Conservation (phyloP, 1,140 invertebrate genomes). For the Hyles euphorbiae region DNA sequence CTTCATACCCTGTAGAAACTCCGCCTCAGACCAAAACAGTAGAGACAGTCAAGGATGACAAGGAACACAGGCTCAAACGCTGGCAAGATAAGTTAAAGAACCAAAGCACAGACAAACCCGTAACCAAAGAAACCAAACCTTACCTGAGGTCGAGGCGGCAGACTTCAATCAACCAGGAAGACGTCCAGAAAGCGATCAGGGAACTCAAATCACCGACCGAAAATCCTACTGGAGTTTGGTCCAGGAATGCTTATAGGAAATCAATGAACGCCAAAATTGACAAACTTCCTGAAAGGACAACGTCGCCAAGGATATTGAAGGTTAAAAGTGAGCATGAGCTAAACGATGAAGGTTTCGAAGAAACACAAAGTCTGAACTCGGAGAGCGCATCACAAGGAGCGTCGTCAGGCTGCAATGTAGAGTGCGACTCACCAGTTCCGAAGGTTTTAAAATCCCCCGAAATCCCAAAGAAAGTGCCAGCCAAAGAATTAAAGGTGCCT, state of each 20-base stretch:
- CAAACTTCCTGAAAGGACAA: conserved; percentile 41
- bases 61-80: conserved; percentile 78
- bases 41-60: conserved; percentile 72
- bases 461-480: conserved; percentile 61
- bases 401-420: conserved; percentile 83
- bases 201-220: conserved; percentile 78
- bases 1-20: conserved; percentile 64
- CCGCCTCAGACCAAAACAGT: conserved; percentile 54
- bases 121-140: conserved; percentile 63
- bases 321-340: conserved; percentile 80
- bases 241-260: conserved; percentile 61
- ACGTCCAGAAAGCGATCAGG: conserved; percentile 78
- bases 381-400: conserved; percentile 89
- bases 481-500: conserved; percentile 63
- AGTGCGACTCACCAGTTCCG: conserved; percentile 77
- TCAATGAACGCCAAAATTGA: conserved; percentile 47
- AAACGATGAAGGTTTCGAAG: conserved; percentile 93
- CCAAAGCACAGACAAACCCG: conserved; percentile 58
- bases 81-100: conserved; percentile 79
- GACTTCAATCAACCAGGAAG: conserved; percentile 79
- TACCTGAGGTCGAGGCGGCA: conserved; percentile 69
- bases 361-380: conserved; percentile 89
- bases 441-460: conserved; percentile 46
- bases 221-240: conserved; percentile 75
- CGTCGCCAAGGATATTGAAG: conserved; percentile 60